These are phyloP conservation scores for Procambarus virginalis DNA, from an alignment of 1,140 invertebrate genomes.

Conservation along the genomic window DNA sequence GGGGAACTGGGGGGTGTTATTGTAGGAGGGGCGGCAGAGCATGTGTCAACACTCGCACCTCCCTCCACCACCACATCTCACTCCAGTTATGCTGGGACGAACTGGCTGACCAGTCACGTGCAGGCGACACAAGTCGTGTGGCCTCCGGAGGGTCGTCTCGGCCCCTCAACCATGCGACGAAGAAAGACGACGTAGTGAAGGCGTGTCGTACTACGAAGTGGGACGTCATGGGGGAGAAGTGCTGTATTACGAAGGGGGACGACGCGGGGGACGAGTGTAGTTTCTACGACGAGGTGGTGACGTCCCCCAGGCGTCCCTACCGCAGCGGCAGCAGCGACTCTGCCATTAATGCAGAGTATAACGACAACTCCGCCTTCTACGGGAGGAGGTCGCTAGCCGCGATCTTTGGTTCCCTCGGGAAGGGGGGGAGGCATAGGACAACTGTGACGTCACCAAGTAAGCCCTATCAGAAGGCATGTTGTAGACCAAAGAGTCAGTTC, in stretches of 20 bases:
- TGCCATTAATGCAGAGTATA: not conserved
- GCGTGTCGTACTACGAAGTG: too few species aligned
- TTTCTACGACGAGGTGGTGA: not conserved
- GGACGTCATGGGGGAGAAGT: not conserved
- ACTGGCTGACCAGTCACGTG: not conserved
- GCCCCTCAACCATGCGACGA: not conserved
- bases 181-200: not conserved
- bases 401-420: conserved; percentile 39
- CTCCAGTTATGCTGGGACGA: not conserved
- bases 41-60: not conserved
- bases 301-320: not conserved
- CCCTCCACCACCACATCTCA: too few species aligned
- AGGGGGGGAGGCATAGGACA: conserved; percentile 3
- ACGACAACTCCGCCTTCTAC: not conserved
- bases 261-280: too few species aligned
- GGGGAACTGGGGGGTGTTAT: too few species aligned
- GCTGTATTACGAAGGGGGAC: not conserved
- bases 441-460: not conserved
- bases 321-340: not conserved
- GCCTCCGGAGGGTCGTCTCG: not conserved
- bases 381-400: conserved; percentile 16
- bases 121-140: not conserved
- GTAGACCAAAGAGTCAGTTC: conserved; percentile 44
- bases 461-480: not conserved
- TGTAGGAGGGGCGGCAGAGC: too few species aligned